Base-by-base conservation (phyloP, 2,888 invertebrate genomes). In the Drosophila rellima region DNA sequence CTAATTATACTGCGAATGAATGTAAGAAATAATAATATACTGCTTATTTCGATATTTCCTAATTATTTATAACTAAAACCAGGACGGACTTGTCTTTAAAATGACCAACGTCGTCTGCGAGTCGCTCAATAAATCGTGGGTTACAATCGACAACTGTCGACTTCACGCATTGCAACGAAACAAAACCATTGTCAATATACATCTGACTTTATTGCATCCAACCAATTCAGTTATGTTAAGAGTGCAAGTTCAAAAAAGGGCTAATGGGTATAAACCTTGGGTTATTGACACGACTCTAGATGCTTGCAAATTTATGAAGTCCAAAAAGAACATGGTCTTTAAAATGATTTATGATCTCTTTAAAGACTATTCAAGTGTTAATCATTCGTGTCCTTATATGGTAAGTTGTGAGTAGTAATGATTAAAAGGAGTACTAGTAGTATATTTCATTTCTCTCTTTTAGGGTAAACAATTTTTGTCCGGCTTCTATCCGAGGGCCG, bases 381-480 rank as follows among this genome's bases (percentile, higher is more conserved):
- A 70, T 37, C 72, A 75, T n/a, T 13, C 63, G 1, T 75, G 77
- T 50, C 75, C 78, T 1, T 65, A 37, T 56, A 6, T 8, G 50
- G 78, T 77, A 37, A 50, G 72, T 75, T 13, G 2, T 7, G 4
- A 3, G 13, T 5, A 3, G 0, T 23, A 7, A 23, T 26, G 4
- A 5, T 23, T 23, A 7, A 6, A 6, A 23, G 23, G 6, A 23
- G 23, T 23, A 23, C 1, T 23, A 23, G 23, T 23, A 23, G 23
- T 6, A 15, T n/a, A 15, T 5, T 31, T 29, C 7, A 18, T 7
- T 15, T 23, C 0, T n/a, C 18, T 33, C 1, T 37, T 2, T 11
- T 7, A 69, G 65, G 65, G 69, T 0, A 29, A 7, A 39, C 48
- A 59, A 15, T 1, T n/a, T 6, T 0, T 69, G 0, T 44, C 31